A percentile compares a stretch with the other conserved stretches of the same genome.
These are phyloP conservation scores for Galerucella calmariensis DNA, from an alignment of 2,888 invertebrate genomes.

Conservation along the genomic window DNA sequence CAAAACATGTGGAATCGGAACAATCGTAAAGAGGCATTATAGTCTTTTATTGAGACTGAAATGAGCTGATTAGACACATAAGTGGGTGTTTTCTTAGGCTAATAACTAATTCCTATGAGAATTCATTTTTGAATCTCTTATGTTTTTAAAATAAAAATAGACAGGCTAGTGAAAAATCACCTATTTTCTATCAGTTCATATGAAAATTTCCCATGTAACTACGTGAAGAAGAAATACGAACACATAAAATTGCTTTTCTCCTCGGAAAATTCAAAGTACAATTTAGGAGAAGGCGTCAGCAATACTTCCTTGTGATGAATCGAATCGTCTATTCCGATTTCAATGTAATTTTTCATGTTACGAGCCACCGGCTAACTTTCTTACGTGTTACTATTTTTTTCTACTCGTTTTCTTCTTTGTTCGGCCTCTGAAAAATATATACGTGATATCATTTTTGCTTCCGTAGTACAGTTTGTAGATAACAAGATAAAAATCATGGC, in stretches of 20 bases:
- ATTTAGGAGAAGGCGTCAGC: slow-evolving; percentile 1
- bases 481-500: background rate
- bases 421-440: background rate
- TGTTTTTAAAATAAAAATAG: too few relatives aligned
- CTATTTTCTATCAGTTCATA: background rate
- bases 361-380: slow-evolving; percentile 22
- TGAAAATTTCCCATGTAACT: background rate
- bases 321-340: slow-evolving; percentile 24
- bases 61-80: too few relatives aligned
- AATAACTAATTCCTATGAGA: too few relatives aligned
- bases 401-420: background rate
- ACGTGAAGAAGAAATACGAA: background rate
- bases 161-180: too few relatives aligned
- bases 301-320: slow-evolving; percentile 21
- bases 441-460: background rate
- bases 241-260: background rate
- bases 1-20: too few relatives aligned
- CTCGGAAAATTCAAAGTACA: background rate
- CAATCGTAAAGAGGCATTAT: too few relatives aligned
- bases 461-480: background rate
- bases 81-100: too few relatives aligned
- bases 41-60: too few relatives aligned
- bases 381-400: slow-evolving; percentile 14
- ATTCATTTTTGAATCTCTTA: too few relatives aligned
- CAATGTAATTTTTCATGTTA: slow-evolving; percentile 26